phyloP scores from a whole-genome alignment of 2,888 invertebrate genomes.

The Troglohyphantes excavatus region DNA sequence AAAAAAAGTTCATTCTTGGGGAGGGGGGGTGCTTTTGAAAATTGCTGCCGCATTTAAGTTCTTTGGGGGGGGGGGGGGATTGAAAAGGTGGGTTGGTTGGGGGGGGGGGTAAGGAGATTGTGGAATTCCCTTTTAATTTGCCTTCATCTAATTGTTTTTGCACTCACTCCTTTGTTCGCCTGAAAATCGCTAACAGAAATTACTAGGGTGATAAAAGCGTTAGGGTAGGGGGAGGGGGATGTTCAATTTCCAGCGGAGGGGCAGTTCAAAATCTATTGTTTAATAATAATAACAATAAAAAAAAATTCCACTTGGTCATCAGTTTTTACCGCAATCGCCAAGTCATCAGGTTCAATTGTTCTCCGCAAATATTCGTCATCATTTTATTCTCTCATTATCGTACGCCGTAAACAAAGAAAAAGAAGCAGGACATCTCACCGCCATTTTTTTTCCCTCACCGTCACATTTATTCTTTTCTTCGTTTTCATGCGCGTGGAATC shows the following conservation, averaged over 20 bases:
- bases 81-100: constrained; percentile 33
- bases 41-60: constrained; percentile 69
- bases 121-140: constrained; percentile 77
- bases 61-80: constrained; percentile 15
- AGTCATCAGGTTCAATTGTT: constrained; percentile 78
- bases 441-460: constrained; percentile 15
- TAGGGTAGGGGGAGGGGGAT: constrained; percentile 18
- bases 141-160: constrained; percentile 70
- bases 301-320: constrained; percentile 74
- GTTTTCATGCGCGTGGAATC: background rate
- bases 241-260: constrained; percentile 54
- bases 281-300: constrained; percentile 78
- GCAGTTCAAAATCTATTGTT: constrained; percentile 76
- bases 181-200: constrained; percentile 66
- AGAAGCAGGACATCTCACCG: constrained; percentile 38
- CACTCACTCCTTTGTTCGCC: constrained; percentile 59
- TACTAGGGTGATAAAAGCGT: constrained; percentile 59
- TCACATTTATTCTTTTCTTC: background rate
- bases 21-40: constrained; percentile 52
- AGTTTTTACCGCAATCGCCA: constrained; percentile 77
- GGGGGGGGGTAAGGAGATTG: constrained; percentile 16
- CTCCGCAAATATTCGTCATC: constrained; percentile 66
- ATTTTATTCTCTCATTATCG: constrained; percentile 73
- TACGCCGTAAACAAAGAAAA: constrained; percentile 70
- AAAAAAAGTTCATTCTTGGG: constrained; percentile 38